Conservation (phyloP, 2,113 vertebrate genomes). For the Mobula birostris region DNA sequence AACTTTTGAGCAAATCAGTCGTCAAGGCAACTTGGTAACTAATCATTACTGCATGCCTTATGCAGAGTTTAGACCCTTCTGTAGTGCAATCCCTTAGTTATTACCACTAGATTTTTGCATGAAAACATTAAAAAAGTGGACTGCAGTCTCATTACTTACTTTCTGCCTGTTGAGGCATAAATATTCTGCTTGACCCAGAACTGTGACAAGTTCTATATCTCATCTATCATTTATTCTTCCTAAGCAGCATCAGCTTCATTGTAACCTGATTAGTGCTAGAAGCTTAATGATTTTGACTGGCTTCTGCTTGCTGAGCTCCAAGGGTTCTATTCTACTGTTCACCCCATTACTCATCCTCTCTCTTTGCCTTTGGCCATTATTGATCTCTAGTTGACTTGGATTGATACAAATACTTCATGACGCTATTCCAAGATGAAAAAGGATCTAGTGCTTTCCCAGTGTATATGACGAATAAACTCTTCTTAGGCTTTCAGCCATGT, state of each 20-base stretch:
- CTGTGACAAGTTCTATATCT: too few species aligned
- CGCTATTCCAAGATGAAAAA: not conserved
- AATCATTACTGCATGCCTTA: not conserved
- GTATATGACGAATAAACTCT: too few species aligned
- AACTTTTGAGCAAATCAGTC: not conserved
- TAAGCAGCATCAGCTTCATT: not conserved
- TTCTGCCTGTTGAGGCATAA: not conserved
- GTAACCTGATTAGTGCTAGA: not conserved
- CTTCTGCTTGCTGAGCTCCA: not conserved
- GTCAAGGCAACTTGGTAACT: not conserved
- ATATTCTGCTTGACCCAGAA: not conserved
- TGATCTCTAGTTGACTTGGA: not conserved
- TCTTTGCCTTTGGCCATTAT: not conserved
- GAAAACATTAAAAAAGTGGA: not conserved
- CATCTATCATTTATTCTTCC: not conserved
- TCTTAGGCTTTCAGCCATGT: too few species aligned
- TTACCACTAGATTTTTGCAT: not conserved
- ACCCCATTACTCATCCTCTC: not conserved
- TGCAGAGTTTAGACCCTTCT: not conserved
- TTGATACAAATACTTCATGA: not conserved
- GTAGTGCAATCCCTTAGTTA: not conserved
- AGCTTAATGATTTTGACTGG: not conserved
- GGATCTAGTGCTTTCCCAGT: too few species aligned
- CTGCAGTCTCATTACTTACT: not conserved
- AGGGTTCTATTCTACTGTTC: not conserved